Conservation (phyloP, 2,113 vertebrate genomes). For the Festucalex cinctus region DNA sequence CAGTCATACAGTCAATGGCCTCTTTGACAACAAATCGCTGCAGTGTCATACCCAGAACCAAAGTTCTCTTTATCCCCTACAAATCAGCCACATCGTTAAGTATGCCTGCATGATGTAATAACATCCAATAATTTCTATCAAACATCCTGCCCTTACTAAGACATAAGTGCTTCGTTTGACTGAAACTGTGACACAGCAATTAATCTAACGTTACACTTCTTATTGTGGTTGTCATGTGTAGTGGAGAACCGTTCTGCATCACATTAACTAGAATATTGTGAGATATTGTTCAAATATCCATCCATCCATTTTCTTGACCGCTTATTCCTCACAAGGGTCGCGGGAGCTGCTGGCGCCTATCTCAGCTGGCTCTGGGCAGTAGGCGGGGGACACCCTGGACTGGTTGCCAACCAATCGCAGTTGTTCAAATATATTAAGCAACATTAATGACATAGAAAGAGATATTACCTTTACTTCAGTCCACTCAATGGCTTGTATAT, state of each 20-base stretch:
- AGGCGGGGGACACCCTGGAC: too few species aligned
- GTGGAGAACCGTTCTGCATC: background rate
- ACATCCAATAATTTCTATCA: background rate
- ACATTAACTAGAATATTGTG: background rate
- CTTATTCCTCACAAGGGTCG: too few species aligned
- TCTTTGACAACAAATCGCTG: background rate
- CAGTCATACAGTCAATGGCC: background rate
- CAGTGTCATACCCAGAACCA: background rate
- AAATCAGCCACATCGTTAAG: background rate
- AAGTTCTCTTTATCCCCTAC: background rate
- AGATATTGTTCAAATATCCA: too few species aligned
- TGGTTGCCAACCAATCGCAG: too few species aligned
- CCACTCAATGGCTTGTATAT: background rate
- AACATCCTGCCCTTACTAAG: background rate
- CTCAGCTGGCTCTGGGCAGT: too few species aligned
- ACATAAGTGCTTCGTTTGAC: background rate
- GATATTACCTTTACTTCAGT: too few species aligned
- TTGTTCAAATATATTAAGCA: background rate
- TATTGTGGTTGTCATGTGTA: background rate
- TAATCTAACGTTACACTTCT: background rate
- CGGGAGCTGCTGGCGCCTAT: too few species aligned
- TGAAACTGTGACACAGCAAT: background rate
- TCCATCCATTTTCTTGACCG: too few species aligned
- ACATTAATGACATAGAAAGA: background rate
- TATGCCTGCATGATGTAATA: background rate